Conservation (phyloP, 2,888 invertebrate species). For the Mamestra brassicae region DNA sequence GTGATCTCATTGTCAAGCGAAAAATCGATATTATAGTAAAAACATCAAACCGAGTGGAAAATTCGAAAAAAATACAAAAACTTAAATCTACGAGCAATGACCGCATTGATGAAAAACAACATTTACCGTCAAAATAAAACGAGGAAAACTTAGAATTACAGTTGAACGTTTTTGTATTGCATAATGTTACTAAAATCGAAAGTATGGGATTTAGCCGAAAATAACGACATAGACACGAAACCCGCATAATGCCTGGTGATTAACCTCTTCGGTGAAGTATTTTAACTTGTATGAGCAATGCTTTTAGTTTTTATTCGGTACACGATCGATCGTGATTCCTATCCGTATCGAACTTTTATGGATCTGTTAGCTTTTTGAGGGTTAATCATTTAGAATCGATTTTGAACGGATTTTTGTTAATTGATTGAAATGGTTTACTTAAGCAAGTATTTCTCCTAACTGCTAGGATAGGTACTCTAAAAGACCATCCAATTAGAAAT, state of each 20-base stretch:
- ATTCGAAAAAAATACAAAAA: constrained; percentile 39
- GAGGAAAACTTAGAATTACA: constrained; percentile 61
- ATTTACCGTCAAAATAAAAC: constrained; percentile 60
- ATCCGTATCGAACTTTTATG: constrained; percentile 36
- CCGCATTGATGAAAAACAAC: constrained; percentile 64
- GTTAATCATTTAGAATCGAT: constrained; percentile 35
- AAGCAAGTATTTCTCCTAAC: background rate
- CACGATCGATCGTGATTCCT: constrained; percentile 16
- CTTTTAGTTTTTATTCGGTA: constrained; percentile 23
- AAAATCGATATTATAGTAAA: constrained; percentile 40
- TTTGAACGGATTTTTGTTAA: constrained; percentile 26
- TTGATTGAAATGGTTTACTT: constrained; percentile 5
- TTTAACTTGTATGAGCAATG: constrained; percentile 34
- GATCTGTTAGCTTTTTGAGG: constrained; percentile 37
- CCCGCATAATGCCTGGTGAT: constrained; percentile 60
- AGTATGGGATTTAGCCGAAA: constrained; percentile 70
- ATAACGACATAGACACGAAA: constrained; percentile 65
- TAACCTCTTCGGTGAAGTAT: constrained; percentile 50
- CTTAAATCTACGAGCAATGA: constrained; percentile 55
- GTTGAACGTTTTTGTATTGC: constrained; percentile 73
- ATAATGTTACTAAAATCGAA: constrained; percentile 76
- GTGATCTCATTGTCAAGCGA: constrained; percentile 26
- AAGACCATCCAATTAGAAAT: background rate
- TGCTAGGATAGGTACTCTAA: too few relatives aligned
- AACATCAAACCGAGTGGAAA: constrained; percentile 47